Base-by-base conservation (phyloP, 2,888 invertebrate genomes). In the Drosophila sordidapex region DNA sequence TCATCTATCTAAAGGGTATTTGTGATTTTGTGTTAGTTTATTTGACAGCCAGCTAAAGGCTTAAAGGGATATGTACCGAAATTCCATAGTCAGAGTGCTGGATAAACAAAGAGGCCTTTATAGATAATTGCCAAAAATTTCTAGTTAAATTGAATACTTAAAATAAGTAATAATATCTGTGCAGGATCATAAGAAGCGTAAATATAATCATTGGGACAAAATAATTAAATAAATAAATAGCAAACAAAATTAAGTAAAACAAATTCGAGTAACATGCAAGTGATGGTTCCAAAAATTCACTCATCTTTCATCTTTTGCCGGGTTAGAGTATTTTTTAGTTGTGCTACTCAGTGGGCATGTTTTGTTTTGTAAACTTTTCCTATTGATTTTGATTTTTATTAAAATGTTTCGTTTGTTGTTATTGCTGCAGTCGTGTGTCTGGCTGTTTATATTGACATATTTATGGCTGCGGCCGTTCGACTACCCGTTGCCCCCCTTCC, bases 301-400 rank as follows among this genome's bases (percentile, higher is more conserved):
- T 46, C 13, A 31, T 25, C 4, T n/a, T 18, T 54, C 36, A 54
- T 13, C 4, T 18, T 36, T 54, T 25, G 35, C 15, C 8, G 2
- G 8, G 18, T 25, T 15, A 76, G 68, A 33, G 73, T 71, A 76
- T 62, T 11, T 40, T 4, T 2, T 1, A 43, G 54, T 70, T 59
- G 18, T 56, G 33, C 11, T 36, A 21, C 29, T 2, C 2, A 29
- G 5, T 2, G n/a, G 25, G 0, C 0, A 27, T 38, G 15, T 59
- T 65, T 46, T 60, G 10, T 54, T 67, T 71, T 60, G 7, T 18
- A 40, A 70, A 51, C 25, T 64, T 75, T 79, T 74, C 79, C 70
- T 86, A 75, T 88, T 87, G 79, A 77, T 84, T 86, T 87, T 83
- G 81, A 76, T 88, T 88, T 89, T 90, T 90, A 90, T 87, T 88